Base-by-base conservation (phyloP, 2,888 invertebrate genomes). In the Trisateles emortualis region DNA sequence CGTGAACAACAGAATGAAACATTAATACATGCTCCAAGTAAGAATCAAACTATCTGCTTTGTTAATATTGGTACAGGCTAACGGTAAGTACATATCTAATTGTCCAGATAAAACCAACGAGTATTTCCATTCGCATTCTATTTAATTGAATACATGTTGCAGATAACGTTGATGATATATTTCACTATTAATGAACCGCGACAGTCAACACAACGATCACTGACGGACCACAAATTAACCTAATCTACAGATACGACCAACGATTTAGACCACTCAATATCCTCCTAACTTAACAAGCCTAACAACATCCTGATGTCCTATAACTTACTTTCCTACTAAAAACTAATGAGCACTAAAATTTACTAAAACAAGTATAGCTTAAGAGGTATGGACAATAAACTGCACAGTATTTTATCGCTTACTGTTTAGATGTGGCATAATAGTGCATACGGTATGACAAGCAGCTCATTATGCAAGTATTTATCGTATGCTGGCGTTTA, bases 311-410 rank as follows among this genome's bases (percentile, higher is more conserved):
- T 24, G 9, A 24, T 39, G 39, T 24, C 22, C 39, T 24, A 39
- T 39, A 39, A 39, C 24, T 39, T 39, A 39, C 13, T 24, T 39
- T 19, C 19, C 10, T 11, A 38, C 11, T 39, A 39, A 26, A 33
- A 36, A 14, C 17, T 13, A 44, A 44, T 24, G 33, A 35, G 24
- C 22, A 44, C 33, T 44, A 44, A 35, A 14, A 35, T 44, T 33
- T n/a, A 24, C 10, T 44, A 24, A 24, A 44, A 35, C 44, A 35
- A 35, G 32, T 24, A n/a, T 33, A 44, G 11, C 6, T 33, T 13
- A 22, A 44, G 44, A 44, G 3, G 44, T 24, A 44, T 44, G 44
- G 44, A 24, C 32, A 35, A 44, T 44, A 44, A 44, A 44, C 32
- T 10, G 19, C 14, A 10, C n/a, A 35, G 42, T 42, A 42, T 30